Base-by-base conservation (phyloP, 1,140 invertebrate genomes). In the Conus ventricosus region DNA sequence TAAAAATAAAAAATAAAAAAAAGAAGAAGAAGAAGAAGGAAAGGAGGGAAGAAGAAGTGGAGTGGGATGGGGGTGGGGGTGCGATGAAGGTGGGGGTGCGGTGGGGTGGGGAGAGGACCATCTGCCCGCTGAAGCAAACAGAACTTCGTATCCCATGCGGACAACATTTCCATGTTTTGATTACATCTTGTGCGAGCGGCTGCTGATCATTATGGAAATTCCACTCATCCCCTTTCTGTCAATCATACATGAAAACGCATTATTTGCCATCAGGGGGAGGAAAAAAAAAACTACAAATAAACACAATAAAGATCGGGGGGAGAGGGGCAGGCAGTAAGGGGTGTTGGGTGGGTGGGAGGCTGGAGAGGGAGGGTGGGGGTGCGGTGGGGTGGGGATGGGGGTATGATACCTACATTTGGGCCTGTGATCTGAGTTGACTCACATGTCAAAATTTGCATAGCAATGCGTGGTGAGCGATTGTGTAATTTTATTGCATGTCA, bases 361-460 rank as follows among this genome's bases (percentile, higher is more conserved):
- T 71, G 67, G 67, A 60, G 57, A 60, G 57, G 57, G 57, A 15
- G 15, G 57, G 57, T 1, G 57, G 1, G 57, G 57, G 13, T 7
- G 55, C 6, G 55, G 55, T 6, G 55, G 57, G 57, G 57, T 8
- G 4, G 57, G 57, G 57, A 60, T 13, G 23, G 71, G 20, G 71
- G n/a, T 20, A 8, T 23, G 20, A 84, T 84, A 84, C 82, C 55
- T 84, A 84, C 82, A 25, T 39, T n/a, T 67, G 15, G 23, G 25
- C 54, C n/a, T 84, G 82, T n/a, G 82, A 39, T 67, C 82, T 84
- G 82, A 84, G 54, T 60, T 84, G 82, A 63, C 82, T 84, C 82
- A 84, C 20, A 84, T 84, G 82, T 84, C 82, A 84, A n/a, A 84
- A 84, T 84, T 84, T 84, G 82, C 54, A 84, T 84, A 7, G 57